A percentile compares a stretch with the other conserved stretches of the same genome.
phyloP scores from a whole-genome alignment of 1,140 invertebrate species.

The Heliconius nattereri region DNA sequence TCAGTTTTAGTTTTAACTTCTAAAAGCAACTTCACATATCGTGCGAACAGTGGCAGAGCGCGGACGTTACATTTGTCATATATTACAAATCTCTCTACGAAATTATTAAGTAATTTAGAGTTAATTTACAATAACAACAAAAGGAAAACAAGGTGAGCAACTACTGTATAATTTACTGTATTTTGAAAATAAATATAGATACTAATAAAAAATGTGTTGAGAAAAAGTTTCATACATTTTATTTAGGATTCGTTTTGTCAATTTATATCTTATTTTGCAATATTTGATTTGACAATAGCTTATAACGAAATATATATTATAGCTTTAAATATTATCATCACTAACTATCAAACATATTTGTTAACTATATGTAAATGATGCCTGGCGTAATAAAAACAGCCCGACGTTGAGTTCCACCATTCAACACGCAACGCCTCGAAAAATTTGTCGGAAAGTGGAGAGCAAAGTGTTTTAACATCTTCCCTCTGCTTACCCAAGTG shows the following conservation, averaged over 20 bases:
- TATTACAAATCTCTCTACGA: not conserved
- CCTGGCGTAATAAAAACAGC: too few relatives aligned
- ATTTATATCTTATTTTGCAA: not conserved
- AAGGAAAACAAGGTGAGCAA: not conserved
- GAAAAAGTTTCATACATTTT: not conserved
- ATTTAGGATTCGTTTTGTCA: not conserved
- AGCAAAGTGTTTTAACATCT: too few relatives aligned
- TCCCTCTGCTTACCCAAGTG: too few relatives aligned
- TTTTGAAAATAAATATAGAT: not conserved
- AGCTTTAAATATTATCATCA: not conserved
- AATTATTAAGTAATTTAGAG: not conserved
- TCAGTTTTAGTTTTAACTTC: not conserved
- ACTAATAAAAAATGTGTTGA: not conserved
- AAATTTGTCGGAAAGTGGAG: too few relatives aligned
- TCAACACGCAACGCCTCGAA: too few relatives aligned
- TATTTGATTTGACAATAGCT: not conserved
- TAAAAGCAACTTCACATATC: conserved; percentile 9
- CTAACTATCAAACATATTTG: not conserved
- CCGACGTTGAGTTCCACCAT: too few relatives aligned
- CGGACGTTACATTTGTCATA: conserved; percentile 24
- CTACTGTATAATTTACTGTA: not conserved
- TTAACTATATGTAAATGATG: not conserved
- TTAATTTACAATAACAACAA: not conserved
- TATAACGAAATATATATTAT: not conserved
- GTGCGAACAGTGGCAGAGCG: conserved; percentile 27